Evolutionary conservation across 2,113 vertebrate genomes (phyloP).

Genomic region (Megalops atlanticus): DNA sequence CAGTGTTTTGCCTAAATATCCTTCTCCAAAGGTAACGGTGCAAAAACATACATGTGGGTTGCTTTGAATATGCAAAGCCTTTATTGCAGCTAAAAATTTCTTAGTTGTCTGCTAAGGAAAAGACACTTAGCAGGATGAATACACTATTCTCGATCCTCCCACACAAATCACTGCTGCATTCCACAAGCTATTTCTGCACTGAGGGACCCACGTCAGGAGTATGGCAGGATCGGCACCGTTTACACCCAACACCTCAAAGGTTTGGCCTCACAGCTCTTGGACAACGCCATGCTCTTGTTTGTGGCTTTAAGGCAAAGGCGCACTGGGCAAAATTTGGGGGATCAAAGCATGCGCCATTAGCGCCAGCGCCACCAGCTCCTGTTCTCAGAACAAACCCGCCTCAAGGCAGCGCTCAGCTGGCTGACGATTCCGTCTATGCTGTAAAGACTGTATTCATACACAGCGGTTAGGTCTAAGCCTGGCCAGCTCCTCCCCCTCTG

Average conservation of each 20-base stretch:
- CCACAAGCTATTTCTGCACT: not conserved
- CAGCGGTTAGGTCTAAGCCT: too few species aligned
- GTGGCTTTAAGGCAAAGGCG: too few species aligned
- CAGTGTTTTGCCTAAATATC: not conserved
- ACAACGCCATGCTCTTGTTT: not conserved
- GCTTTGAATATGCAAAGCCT: not conserved
- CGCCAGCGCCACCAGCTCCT: not conserved
- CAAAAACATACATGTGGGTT: not conserved
- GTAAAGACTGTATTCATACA: not conserved
- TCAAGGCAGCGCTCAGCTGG: not conserved
- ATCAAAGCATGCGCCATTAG: constrained; percentile 14
- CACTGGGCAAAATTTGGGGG: not conserved
- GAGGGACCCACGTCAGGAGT: not conserved
- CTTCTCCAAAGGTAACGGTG: not conserved
- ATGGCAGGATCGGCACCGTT: not conserved
- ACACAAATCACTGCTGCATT: not conserved
- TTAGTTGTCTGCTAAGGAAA: not conserved
- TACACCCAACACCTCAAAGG: not conserved
- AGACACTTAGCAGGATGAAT: not conserved
- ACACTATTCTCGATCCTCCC: not conserved
- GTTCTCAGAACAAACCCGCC: not conserved
- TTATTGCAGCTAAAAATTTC: not conserved
- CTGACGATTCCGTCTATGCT: not conserved
- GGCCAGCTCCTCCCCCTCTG: not conserved
- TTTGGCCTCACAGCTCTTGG: not conserved